Conservation (phyloP, 2,113 vertebrate species). For the Colaptes auratus region DNA sequence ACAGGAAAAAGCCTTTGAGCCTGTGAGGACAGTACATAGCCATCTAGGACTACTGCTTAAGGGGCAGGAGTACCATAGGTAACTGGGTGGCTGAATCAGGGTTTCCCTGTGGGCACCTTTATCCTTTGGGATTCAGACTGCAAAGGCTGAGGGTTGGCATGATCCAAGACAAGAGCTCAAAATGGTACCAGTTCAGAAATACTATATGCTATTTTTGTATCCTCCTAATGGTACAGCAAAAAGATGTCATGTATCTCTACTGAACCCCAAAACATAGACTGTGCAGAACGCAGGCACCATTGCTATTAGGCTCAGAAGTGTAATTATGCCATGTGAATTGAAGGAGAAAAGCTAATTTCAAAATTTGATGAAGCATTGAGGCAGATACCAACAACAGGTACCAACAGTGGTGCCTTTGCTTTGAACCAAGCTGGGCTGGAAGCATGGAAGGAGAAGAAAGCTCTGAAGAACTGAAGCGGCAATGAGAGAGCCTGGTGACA, state of each 20-base stretch:
- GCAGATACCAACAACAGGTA: no score
- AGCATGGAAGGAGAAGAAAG: neutral
- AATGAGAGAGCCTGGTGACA: neutral
- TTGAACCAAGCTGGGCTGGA: neutral
- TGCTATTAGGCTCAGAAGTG: neutral
- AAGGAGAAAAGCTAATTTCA: neutral
- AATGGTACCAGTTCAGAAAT: neutral
- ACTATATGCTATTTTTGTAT: neutral
- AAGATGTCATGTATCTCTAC: neutral
- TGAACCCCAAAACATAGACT: neutral
- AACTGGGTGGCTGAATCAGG: neutral
- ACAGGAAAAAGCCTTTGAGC: neutral
- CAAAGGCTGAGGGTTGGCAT: neutral
- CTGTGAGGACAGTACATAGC: neutral
- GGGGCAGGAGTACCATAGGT: neutral
- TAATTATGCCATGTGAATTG: neutral
- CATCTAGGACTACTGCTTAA: neutral
- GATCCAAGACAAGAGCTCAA: neutral
- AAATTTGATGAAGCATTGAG: neutral
- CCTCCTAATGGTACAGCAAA: neutral
- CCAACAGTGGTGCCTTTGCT: neutral
- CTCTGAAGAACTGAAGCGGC: neutral
- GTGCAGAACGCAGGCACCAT: neutral
- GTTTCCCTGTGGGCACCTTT: neutral
- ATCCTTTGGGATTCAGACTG: neutral